Percentiles rank a stretch among this genome's conserved stretches.
These are phyloP conservation scores for Lasius platythorax DNA, from an alignment of 2,888 invertebrate species.

Conservation along the genomic window DNA sequence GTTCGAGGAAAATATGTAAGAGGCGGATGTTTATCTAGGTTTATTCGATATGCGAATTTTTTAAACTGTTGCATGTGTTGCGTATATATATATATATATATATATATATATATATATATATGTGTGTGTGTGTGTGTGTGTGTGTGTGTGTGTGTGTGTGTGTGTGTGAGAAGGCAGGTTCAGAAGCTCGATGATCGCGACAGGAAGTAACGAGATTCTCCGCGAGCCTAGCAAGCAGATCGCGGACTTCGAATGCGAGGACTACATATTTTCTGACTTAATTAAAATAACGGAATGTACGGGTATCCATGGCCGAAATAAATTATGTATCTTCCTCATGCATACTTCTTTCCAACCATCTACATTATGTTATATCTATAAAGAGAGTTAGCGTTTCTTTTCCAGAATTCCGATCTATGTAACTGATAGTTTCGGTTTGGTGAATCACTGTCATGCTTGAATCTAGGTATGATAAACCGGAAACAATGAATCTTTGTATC, in stretches of 20 bases:
- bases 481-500: background rate
- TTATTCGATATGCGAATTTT: slow-evolving; percentile 14
- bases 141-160: background rate
- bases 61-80: too few relatives aligned
- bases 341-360: background rate
- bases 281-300: slow-evolving; percentile 46
- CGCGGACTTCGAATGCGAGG: slow-evolving; percentile 24
- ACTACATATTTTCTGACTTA: slow-evolving; percentile 47
- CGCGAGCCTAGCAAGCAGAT: slow-evolving; percentile 23
- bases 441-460: background rate
- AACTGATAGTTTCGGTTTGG: background rate
- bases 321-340: background rate
- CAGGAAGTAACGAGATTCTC: slow-evolving; percentile 45
- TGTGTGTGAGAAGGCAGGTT: background rate
- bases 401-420: background rate
- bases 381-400: background rate
- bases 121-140: too few relatives aligned
- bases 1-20: background rate
- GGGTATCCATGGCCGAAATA: slow-evolving; percentile 34
- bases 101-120: too few relatives aligned
- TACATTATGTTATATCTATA: background rate
- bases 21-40: slow-evolving; percentile 51
- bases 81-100: too few relatives aligned
- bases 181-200: slow-evolving; percentile 24
- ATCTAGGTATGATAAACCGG: background rate